These are phyloP conservation scores for Galago senegalensis DNA, from an alignment of 2,797 vertebrate species.

Conservation along the genomic window DNA sequence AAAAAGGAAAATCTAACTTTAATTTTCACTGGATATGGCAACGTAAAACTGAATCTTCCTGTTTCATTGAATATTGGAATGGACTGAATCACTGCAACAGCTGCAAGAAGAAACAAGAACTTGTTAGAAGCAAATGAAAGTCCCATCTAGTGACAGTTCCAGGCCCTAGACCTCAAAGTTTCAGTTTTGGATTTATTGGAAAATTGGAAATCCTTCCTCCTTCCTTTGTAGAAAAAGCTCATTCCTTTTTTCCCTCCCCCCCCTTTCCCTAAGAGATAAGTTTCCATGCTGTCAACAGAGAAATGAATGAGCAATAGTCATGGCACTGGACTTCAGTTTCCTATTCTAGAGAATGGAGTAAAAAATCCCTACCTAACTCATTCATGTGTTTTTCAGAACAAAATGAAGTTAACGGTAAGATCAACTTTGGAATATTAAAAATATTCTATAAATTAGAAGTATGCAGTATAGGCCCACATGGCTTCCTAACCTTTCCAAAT, in stretches of 20 bases:
- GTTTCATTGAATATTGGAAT: slow-evolving; percentile 95
- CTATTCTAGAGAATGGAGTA: not conserved
- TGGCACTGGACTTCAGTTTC: not conserved
- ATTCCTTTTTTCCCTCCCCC: not conserved
- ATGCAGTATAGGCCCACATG: not conserved
- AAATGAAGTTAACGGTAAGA: slow-evolving; percentile 29
- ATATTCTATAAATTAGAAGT: not conserved
- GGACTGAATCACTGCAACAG: slow-evolving; percentile 94
- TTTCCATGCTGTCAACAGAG: not conserved
- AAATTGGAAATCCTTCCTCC: not conserved
- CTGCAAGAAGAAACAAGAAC: slow-evolving; percentile 87
- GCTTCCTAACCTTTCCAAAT: not conserved
- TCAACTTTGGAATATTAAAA: slow-evolving; percentile 10
- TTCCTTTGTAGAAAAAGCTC: not conserved
- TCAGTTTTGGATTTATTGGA: not conserved
- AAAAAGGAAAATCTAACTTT: slow-evolving; percentile 95
- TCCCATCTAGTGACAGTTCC: not conserved
- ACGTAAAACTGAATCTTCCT: slow-evolving; percentile 93
- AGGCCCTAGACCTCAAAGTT: not conserved
- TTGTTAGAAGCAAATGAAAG: slow-evolving; percentile 65
- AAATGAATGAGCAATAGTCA: not conserved
- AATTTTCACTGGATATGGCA: slow-evolving; percentile 93
- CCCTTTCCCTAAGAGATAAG: not conserved
- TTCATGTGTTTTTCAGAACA: not conserved
- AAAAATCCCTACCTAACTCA: not conserved